A percentile compares a stretch with the other conserved stretches of the same genome.
phyloP scores from a whole-genome alignment of 2,888 invertebrate species.

The Limnephilus auricula region DNA sequence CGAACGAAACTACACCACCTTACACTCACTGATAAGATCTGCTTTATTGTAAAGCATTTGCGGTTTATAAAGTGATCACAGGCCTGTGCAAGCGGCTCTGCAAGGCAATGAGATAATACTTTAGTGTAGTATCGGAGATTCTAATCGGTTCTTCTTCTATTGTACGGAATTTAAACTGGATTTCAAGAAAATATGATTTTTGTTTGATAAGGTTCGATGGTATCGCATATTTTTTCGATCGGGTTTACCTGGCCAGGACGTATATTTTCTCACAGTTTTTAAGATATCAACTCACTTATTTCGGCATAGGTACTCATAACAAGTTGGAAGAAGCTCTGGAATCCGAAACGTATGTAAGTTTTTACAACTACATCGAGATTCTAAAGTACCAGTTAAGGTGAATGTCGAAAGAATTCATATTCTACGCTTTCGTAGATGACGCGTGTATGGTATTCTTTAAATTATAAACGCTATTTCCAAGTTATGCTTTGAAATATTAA shows the following conservation, averaged over 20 bases:
- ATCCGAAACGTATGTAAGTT: too few relatives aligned
- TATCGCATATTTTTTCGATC: not conserved
- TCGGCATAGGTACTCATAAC: too few relatives aligned
- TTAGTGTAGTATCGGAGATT: not conserved
- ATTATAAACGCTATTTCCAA: too few relatives aligned
- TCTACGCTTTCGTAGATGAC: too few relatives aligned
- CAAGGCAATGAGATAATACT: not conserved
- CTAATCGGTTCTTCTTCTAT: not conserved
- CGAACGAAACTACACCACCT: not conserved
- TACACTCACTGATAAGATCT: not conserved
- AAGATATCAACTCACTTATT: not conserved
- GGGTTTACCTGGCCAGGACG: not conserved
- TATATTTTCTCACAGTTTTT: not conserved
- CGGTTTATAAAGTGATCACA: not conserved
- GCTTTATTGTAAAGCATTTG: not conserved
- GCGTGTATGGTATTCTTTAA: too few relatives aligned
- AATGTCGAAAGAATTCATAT: too few relatives aligned
- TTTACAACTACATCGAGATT: too few relatives aligned
- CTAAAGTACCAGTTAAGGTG: too few relatives aligned
- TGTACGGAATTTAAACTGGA: not conserved
- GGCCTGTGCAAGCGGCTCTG: not conserved
- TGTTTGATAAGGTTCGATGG: not conserved
- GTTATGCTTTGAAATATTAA: too few relatives aligned
- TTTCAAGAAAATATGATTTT: not conserved
- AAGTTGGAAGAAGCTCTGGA: too few relatives aligned